phyloP scores from a whole-genome alignment of 2,113 vertebrate species.

The Lophochroa leadbeateri region DNA sequence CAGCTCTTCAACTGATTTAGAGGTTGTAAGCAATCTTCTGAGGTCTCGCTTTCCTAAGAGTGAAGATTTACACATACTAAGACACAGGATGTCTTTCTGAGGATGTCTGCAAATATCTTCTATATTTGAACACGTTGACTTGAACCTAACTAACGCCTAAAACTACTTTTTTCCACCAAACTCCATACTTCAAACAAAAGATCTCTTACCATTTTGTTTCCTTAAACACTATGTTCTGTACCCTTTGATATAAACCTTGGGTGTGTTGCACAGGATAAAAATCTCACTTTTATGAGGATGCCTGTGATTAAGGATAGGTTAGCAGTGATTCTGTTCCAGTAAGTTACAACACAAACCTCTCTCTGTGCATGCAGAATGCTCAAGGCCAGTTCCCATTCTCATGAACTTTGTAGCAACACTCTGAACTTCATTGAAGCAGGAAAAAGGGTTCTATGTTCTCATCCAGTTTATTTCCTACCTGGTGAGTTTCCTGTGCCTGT shows the following conservation, averaged over 20 bases:
- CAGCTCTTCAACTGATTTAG: constrained; percentile 11
- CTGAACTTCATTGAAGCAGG: not conserved
- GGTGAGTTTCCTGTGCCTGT: not conserved
- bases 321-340: not conserved
- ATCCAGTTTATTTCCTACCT: not conserved
- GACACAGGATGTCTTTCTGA: not conserved
- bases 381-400: not conserved
- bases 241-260: not conserved
- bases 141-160: not conserved
- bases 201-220: not conserved
- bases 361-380: not conserved
- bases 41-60: not conserved
- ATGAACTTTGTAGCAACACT: not conserved
- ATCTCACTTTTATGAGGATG: not conserved
- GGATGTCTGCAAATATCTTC: not conserved
- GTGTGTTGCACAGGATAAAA: constrained; percentile 19
- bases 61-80: not conserved
- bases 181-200: not conserved
- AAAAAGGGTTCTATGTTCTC: not conserved
- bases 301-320: not conserved
- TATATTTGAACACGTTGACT: not conserved
- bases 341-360: not conserved
- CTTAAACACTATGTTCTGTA: not conserved
- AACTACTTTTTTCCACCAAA: not conserved
- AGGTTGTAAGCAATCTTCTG: not conserved